Evolutionary conservation across 2,113 vertebrate species (phyloP).

Genomic region (Syrrhaptes paradoxus): DNA sequence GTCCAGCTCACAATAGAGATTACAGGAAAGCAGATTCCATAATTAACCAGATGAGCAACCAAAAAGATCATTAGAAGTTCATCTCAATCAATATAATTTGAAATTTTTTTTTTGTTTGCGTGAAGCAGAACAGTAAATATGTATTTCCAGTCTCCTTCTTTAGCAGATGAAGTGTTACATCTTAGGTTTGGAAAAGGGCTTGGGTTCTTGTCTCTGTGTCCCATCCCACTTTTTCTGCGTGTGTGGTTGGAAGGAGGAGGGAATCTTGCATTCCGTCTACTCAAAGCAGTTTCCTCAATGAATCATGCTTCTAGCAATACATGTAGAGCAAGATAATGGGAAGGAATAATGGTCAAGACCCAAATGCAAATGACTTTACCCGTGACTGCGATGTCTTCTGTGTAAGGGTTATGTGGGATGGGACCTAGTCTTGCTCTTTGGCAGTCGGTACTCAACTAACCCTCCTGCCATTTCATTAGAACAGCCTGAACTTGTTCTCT

Average conservation of each 20-base stretch:
- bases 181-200: neutral
- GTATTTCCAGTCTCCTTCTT: neutral
- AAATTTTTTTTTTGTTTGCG: neutral
- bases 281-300: neutral
- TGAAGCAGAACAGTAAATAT: neutral
- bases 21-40: neutral
- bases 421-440: neutral
- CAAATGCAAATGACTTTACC: neutral
- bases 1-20: neutral
- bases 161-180: neutral
- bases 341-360: neutral
- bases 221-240: neutral
- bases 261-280: neutral
- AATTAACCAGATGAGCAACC: neutral
- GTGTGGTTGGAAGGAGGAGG: neutral
- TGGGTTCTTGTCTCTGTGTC: neutral
- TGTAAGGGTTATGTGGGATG: fast-evolving
- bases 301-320: neutral
- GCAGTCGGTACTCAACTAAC: fast-evolving
- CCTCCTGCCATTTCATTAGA: neutral
- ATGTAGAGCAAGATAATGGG: neutral
- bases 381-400: neutral
- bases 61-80: neutral
- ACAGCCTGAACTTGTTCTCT: neutral
- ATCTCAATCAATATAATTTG: neutral